Evolutionary conservation across 2,797 vertebrate species (phyloP).

Genomic region (Acanthurus tractus): DNA sequence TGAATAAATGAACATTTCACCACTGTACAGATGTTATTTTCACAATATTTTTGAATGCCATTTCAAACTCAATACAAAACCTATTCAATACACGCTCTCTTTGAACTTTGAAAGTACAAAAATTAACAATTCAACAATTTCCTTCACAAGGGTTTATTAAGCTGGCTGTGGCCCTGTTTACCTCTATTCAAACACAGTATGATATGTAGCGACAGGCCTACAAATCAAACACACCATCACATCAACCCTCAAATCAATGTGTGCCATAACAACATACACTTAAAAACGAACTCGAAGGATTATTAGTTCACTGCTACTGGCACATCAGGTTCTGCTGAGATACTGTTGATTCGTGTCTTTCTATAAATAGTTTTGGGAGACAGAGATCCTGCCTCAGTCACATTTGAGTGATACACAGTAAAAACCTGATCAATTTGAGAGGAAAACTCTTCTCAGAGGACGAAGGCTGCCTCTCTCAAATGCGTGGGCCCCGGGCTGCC

Average conservation of each 20-base stretch:
- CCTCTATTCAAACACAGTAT: not conserved
- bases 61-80: no score
- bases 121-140: not conserved
- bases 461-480: slow-evolving; percentile 49
- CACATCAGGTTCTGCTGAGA: slow-evolving; percentile 14
- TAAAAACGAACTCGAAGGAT: slow-evolving; percentile 42
- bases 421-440: slow-evolving; percentile 19
- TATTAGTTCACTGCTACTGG: slow-evolving; percentile 36
- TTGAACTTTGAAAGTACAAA: no score
- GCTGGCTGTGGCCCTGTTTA: not conserved
- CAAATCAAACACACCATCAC: slow-evolving; percentile 6
- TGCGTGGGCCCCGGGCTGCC: slow-evolving; percentile 48
- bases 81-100: no score
- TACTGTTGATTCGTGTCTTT: slow-evolving; percentile 1
- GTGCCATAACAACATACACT: slow-evolving; percentile 29
- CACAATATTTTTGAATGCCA: not conserved
- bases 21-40: not conserved
- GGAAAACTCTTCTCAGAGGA: slow-evolving; percentile 25
- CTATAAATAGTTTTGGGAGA: slow-evolving; percentile 16
- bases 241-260: slow-evolving; percentile 5
- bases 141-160: not conserved
- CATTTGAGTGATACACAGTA: not conserved
- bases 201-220: not conserved
- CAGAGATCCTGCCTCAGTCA: not conserved
- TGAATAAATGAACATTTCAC: not conserved